phyloP scores from a whole-genome alignment of 2,797 vertebrate genomes.

The Aplochiton taeniatus region DNA sequence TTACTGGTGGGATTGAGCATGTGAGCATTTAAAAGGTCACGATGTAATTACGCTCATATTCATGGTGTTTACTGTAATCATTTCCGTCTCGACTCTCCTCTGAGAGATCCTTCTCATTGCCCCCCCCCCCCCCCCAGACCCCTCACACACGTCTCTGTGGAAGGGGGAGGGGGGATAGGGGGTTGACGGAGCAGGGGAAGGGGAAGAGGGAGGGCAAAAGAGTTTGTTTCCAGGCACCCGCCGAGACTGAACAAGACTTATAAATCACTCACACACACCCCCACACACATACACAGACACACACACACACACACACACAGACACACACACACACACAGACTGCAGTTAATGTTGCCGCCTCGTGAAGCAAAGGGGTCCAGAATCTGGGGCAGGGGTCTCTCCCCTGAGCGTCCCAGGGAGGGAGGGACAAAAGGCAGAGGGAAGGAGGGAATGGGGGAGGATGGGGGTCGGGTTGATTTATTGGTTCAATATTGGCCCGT shows the following conservation, averaged over 20 bases:
- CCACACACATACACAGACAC: conserved; percentile 27
- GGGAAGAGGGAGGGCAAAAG: conserved; percentile 5
- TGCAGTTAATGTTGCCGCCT: conserved; percentile 33
- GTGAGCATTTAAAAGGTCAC: too few relatives aligned
- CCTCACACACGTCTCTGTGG: conserved; percentile 60
- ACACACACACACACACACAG: background rate
- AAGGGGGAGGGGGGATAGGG: background rate
- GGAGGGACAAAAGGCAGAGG: background rate
- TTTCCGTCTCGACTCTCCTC: too few relatives aligned
- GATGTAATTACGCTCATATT: too few relatives aligned
- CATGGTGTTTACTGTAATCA: too few relatives aligned
- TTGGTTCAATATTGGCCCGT: conserved; percentile 42
- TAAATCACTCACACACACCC: conserved; percentile 58
- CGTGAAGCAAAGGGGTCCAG: conserved; percentile 43
- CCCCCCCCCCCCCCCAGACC: conserved; percentile 15
- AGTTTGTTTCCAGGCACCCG: conserved; percentile 32
- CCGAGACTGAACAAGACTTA: conserved; percentile 67
- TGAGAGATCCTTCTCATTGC: too few relatives aligned
- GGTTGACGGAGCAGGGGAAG: background rate
- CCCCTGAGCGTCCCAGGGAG: background rate
- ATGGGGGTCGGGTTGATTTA: conserved; percentile 32
- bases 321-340: conserved; percentile 5
- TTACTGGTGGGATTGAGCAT: too few relatives aligned
- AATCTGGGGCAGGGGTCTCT: conserved; percentile 54
- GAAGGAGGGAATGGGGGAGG: background rate